These are phyloP conservation scores for Drosophila imparisetae DNA, from an alignment of 2,888 invertebrate species.

Conservation along the genomic window DNA sequence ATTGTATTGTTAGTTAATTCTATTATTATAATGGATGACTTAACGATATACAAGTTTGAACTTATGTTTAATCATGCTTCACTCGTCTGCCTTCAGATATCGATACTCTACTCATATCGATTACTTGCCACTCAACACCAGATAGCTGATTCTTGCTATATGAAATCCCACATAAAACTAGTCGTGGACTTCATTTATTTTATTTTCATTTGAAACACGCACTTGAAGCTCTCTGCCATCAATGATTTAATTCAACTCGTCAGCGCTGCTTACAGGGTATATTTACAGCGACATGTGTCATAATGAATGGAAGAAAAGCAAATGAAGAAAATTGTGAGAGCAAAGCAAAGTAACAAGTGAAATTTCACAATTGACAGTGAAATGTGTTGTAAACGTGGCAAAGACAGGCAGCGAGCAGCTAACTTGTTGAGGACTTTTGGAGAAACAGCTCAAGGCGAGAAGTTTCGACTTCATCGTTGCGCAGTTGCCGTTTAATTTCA, in stretches of 20 bases:
- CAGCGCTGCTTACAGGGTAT: constrained; percentile 22
- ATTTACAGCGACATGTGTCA: constrained; percentile 55
- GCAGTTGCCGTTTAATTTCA: constrained; percentile 56
- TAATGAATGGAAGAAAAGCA: constrained; percentile 31
- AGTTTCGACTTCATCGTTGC: constrained; percentile 29
- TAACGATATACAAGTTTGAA: background rate
- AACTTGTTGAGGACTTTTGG: constrained; percentile 30
- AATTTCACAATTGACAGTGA: constrained; percentile 71
- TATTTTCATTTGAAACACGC: background rate
- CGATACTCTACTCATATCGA: background rate
- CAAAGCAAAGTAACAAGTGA: constrained; percentile 35
- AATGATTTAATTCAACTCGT: background rate
- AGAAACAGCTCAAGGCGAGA: constrained; percentile 35
- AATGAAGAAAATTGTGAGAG: constrained; percentile 26
- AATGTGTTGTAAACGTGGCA: constrained; percentile 68
- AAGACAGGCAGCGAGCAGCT: constrained; percentile 5
- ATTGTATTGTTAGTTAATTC: background rate
- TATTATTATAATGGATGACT: background rate
- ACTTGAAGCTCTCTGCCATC: background rate
- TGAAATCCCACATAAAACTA: background rate
- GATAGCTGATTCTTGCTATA: background rate
- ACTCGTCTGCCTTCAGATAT: background rate
- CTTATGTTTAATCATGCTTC: background rate
- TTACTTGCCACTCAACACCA: background rate
- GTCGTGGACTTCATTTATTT: background rate